These are phyloP conservation scores for Drosophila pruinosa DNA, from an alignment of 1,140 invertebrate genomes.

Conservation along the genomic window DNA sequence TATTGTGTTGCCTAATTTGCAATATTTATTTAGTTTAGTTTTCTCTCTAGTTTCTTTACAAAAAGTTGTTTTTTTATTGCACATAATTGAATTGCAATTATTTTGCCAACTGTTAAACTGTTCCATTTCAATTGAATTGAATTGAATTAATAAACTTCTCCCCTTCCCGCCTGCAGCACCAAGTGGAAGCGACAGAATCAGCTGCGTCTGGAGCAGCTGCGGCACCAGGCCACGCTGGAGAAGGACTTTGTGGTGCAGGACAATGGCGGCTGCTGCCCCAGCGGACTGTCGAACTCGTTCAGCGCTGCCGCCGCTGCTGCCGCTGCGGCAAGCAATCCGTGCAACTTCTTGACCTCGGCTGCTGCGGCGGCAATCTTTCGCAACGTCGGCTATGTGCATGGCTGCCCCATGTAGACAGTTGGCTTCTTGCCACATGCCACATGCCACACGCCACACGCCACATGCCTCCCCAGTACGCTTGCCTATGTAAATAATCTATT, in stretches of 20 bases:
- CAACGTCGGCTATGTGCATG: slow-evolving; percentile 89
- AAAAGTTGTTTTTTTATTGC: too few species aligned
- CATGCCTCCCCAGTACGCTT: not conserved
- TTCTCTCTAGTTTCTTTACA: too few species aligned
- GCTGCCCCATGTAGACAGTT: slow-evolving; percentile 86
- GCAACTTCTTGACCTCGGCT: slow-evolving; percentile 84
- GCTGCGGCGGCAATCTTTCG: slow-evolving; percentile 88
- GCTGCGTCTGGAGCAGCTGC: slow-evolving; percentile 91
- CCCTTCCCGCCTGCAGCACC: slow-evolving; percentile 87
- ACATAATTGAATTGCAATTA: too few species aligned
- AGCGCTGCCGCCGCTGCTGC: slow-evolving; percentile 72
- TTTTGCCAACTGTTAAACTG: too few species aligned
- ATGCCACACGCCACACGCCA: not conserved
- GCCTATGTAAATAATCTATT: slow-evolving; percentile 55
- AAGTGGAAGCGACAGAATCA: slow-evolving; percentile 98
- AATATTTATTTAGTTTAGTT: too few species aligned
- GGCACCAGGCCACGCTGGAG: slow-evolving; percentile 87
- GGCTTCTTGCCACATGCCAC: not conserved
- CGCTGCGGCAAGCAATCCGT: slow-evolving; percentile 81
- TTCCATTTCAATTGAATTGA: too few species aligned
- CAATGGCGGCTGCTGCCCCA: slow-evolving; percentile 70
- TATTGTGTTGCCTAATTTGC: too few species aligned
- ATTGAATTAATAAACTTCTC: too few species aligned
- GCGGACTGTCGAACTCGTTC: slow-evolving; percentile 61
- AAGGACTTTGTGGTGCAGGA: slow-evolving; percentile 78